Conservation (phyloP, 2,888 invertebrate genomes). For the Harpalus rubripes region DNA sequence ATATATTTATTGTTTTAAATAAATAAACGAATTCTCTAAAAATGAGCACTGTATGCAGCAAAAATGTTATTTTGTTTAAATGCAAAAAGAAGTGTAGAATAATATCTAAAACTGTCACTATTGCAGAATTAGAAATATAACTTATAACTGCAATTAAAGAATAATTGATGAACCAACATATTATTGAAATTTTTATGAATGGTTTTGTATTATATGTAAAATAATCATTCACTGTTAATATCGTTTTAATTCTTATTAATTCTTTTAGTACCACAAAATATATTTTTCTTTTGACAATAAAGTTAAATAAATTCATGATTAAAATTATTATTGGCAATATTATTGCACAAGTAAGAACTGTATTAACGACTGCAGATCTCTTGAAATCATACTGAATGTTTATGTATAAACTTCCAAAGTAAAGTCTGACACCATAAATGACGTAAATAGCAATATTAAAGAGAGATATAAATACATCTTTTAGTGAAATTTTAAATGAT, state of each 20-base stretch:
- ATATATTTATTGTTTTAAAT: conserved; percentile 12
- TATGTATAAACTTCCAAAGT: not conserved
- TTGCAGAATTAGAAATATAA: not conserved
- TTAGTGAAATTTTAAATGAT: not conserved
- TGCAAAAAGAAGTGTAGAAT: not conserved
- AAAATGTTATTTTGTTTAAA: conserved; percentile 1
- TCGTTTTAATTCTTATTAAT: not conserved
- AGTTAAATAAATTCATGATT: not conserved
- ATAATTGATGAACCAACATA: conserved; percentile 5
- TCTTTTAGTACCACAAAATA: conserved; percentile 11
- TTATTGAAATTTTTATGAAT: not conserved
- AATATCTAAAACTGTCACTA: not conserved
- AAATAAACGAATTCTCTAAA: conserved; percentile 7
- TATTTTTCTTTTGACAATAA: not conserved
- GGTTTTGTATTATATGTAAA: not conserved
- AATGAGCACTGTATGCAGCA: not conserved
- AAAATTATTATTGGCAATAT: not conserved
- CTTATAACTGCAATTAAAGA: not conserved
- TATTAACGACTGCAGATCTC: conserved; percentile 2
- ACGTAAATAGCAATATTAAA: conserved; percentile 14
- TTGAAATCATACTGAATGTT: not conserved
- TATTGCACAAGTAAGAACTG: not conserved
- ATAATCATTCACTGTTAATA: not conserved
- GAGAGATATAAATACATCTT: not conserved
- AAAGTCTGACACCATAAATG: not conserved